Evolutionary conservation across 2,797 vertebrate genomes (phyloP), one percentile per base, ranked within the genome.

Genomic region (Notolepis coatsorum): DNA sequence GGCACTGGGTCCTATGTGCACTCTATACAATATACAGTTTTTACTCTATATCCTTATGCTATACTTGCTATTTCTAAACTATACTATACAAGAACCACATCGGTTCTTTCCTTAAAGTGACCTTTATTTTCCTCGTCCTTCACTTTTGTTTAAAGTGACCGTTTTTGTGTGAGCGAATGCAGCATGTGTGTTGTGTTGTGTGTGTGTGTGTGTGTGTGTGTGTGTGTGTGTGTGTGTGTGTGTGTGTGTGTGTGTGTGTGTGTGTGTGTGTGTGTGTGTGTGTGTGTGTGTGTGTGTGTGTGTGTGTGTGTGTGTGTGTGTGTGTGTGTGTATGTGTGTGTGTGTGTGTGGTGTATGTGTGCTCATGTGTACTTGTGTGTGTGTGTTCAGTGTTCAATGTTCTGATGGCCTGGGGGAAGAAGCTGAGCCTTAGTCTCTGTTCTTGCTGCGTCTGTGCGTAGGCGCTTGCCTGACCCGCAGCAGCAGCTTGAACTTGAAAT

Each of bases 291-390:
- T 37, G 33, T 37, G 33, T 37, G 33, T 37, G 33, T 37, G 33
- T 37, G 33, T 37, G 33, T 37, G 33, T 37, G 33, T 37, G 33
- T 37, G 33, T 37, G 33, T 37, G 33, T 37, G 33, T n/a, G 33
- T 37, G 33, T 37, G 33, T 37, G 33, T 37, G 33, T 37, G 33
- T 37, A n/a, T 37, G 12, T 37, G 33, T 37, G 33, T 37, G 33
- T 37, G 33, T 37, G 33, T 37, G 33, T 37, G 33, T 37, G 84
- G 67, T 73, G 76, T n/a, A n/a, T n/a, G n/a, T n/a, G n/a, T n/a
- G n/a, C n/a, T n/a, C n/a, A n/a, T n/a, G n/a, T n/a, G n/a, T n/a
- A n/a, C n/a, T n/a, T n/a, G n/a, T n/a, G n/a, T n/a, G n/a, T n/a
- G n/a, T n/a, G n/a, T n/a, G n/a, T n/a, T n/a, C n/a, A n/a, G n/a